A percentile compares a stretch with the other conserved stretches of the same genome.
Evolutionary conservation across 2,888 invertebrate species (phyloP).

Genomic region (Aromia moschata): DNA sequence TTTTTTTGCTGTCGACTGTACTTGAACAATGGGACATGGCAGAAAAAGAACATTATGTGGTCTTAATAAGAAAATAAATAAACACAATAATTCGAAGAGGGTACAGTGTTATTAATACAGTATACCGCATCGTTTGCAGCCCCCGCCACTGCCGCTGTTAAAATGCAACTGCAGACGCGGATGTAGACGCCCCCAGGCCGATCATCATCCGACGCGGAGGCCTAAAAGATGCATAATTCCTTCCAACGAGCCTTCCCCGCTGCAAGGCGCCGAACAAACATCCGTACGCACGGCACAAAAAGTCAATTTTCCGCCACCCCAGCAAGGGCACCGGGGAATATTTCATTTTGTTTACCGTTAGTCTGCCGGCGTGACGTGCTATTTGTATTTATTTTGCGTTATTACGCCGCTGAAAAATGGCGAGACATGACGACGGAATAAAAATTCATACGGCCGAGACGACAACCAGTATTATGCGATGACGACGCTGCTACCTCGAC

Average conservation of each 20-base stretch:
- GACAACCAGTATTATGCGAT: no score
- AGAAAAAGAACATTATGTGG: no score
- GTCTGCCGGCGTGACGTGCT: constrained; percentile 9
- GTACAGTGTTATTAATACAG: no score
- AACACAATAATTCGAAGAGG: no score
- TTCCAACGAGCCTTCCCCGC: constrained; percentile 16
- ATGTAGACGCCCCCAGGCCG: not conserved
- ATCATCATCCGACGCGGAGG: not conserved
- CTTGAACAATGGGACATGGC: no score
- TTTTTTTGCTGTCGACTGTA: no score
- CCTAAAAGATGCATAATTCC: constrained; percentile 7
- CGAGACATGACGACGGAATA: constrained; percentile 1
- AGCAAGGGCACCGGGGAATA: constrained; percentile 10
- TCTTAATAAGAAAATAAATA: no score
- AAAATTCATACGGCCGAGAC: constrained; percentile 4
- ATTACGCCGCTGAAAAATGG: constrained; percentile 9
- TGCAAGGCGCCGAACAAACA: constrained; percentile 14
- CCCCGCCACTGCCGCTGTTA: no score
- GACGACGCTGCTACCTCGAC: no score
- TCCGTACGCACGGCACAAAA: constrained; percentile 11
- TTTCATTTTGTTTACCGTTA: constrained; percentile 21
- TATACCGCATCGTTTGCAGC: no score
- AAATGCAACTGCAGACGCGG: no score
- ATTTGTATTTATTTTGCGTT: constrained; percentile 17
- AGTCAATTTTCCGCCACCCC: constrained; percentile 21